A percentile compares a stretch with the other conserved stretches of the same genome.
Evolutionary conservation across 1,140 invertebrate species (phyloP).

Genomic region (Solenopsis invicta): DNA sequence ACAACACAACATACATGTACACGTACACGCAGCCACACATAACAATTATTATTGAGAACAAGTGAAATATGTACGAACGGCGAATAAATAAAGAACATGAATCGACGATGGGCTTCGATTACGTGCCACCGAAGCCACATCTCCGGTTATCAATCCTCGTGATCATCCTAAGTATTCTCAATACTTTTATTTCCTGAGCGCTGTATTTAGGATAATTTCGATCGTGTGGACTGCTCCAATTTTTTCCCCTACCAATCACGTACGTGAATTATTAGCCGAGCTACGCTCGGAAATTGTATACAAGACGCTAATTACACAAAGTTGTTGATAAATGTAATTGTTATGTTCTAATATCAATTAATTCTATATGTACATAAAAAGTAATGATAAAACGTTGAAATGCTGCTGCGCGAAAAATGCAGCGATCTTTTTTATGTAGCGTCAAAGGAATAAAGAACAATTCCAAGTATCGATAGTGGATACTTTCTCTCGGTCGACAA

Average conservation of each 20-base stretch:
- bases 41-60: conserved; percentile 74
- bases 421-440: conserved; percentile 2
- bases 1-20: conserved; percentile 7
- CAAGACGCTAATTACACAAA: conserved; percentile 21
- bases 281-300: neutral
- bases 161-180: conserved; percentile 7
- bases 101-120: conserved; percentile 63
- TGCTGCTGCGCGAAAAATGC: neutral
- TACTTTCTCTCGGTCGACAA: conserved; percentile 39
- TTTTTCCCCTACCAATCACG: neutral
- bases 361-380: conserved; percentile 42
- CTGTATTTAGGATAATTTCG: neutral
- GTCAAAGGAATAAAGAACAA: conserved; percentile 3
- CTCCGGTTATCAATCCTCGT: conserved; percentile 28
- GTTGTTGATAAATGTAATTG: conserved; percentile 17
- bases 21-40: neutral
- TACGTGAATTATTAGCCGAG: neutral
- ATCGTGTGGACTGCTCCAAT: neutral
- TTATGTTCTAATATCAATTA: conserved; percentile 31
- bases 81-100: conserved; percentile 83
- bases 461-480: conserved; percentile 18
- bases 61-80: conserved; percentile 81
- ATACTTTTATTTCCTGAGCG: neutral
- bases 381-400: neutral
- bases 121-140: neutral